A percentile compares a stretch with the other conserved stretches of the same genome.
Evolutionary conservation across 2,113 vertebrate genomes (phyloP).

Genomic region (Bagarius yarrelli): DNA sequence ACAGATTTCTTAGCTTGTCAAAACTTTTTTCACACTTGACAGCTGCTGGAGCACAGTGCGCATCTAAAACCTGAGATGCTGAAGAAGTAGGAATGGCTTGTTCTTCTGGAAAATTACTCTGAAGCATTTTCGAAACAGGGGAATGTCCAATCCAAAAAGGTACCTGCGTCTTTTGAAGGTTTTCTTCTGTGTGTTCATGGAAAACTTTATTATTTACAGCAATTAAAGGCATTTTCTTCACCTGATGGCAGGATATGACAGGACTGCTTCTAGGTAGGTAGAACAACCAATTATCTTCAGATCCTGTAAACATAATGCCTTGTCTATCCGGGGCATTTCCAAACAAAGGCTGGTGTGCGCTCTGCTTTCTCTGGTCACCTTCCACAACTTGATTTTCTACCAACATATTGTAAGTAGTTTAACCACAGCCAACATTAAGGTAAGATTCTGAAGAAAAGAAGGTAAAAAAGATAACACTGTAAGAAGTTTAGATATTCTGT

Average conservation of each 20-base stretch:
- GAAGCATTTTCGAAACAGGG: not conserved
- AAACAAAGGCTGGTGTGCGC: not conserved
- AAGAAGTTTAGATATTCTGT: not conserved
- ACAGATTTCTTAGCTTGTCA: not conserved
- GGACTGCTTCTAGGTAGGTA: slow-evolving; percentile 62
- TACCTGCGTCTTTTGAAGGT: not conserved
- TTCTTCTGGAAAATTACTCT: not conserved
- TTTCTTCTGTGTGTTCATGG: not conserved
- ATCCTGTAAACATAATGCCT: not conserved
- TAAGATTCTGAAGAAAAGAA: not conserved
- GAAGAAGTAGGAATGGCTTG: not conserved
- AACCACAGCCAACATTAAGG: not conserved
- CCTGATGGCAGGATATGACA: slow-evolving; percentile 53
- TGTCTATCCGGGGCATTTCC: not conserved
- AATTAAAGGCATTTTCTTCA: not conserved
- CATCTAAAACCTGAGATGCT: not conserved
- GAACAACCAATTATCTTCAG: slow-evolving; percentile 7
- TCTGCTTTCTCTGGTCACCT: not conserved
- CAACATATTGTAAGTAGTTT: not conserved
- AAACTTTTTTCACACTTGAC: not conserved
- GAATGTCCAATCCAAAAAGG: not conserved
- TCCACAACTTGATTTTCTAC: slow-evolving; percentile 16
- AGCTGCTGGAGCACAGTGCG: not conserved
- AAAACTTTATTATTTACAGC: not conserved
- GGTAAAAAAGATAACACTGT: not conserved